Percentiles rank a stretch among this genome's conserved stretches.
Evolutionary conservation across 2,113 vertebrate genomes (phyloP).

Genomic region (Urocynchramus pylzowi): DNA sequence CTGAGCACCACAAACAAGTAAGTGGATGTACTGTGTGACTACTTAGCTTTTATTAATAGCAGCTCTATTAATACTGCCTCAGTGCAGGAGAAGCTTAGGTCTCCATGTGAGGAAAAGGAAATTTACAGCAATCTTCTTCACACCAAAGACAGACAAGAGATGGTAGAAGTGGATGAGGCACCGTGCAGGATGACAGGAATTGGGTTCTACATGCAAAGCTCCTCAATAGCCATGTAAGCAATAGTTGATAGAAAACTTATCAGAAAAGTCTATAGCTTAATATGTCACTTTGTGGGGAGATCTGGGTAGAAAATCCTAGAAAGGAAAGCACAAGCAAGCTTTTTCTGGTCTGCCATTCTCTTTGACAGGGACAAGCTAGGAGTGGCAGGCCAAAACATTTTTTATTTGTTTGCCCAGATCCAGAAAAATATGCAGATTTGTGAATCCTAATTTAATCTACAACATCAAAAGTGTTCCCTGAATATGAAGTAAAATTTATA

Average conservation of each 20-base stretch:
- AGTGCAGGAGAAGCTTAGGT: not conserved
- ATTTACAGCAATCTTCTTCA: not conserved
- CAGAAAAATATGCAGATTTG: not conserved
- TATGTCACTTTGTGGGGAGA: not conserved
- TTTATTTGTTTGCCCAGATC: not conserved
- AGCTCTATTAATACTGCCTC: not conserved
- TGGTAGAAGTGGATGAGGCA: not conserved
- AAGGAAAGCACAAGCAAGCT: not conserved
- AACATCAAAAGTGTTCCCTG: not conserved
- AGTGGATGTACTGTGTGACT: not conserved
- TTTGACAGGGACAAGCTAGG: not conserved
- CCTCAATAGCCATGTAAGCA: not conserved
- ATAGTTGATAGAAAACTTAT: not conserved
- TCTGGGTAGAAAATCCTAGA: not conserved
- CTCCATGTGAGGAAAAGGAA: not conserved
- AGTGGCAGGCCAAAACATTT: not conserved
- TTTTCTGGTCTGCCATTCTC: not conserved
- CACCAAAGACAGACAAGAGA: not conserved
- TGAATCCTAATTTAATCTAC: not conserved
- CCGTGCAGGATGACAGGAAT: fast-evolving
- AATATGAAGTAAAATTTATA: not conserved
- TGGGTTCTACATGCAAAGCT: not conserved
- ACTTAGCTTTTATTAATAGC: not conserved
- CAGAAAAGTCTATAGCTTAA: not conserved
- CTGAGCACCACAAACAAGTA: fast-evolving